Evolutionary conservation across 2,797 vertebrate species (phyloP), one percentile per base, ranked within the genome.

Genomic region (Microhierax caerulescens): DNA sequence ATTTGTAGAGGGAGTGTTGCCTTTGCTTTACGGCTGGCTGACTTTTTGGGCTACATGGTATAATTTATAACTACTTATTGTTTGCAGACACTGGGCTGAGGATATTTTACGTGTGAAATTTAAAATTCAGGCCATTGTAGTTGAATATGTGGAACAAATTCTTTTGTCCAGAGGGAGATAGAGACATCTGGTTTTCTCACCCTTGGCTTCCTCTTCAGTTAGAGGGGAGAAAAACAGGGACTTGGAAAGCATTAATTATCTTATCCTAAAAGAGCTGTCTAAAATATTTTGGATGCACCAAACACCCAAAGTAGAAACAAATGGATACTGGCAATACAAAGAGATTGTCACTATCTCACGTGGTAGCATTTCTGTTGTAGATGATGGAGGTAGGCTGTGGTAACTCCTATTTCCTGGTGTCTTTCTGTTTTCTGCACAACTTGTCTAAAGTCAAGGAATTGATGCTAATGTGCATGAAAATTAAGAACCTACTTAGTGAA

Each of bases 1-100:
- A 93, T 91, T 86, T 93, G 82, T 47, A 63, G 67, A 70, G 81
- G 54, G 59, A 86, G 17, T 15, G 57, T 67, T 95, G 65, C 39
- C 77, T 88, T 91, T 92, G 36, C 63, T 73, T 93, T 65, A 63
- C 41, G 85, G 54, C 39, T 95, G 85, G 67, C 65, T 94, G 95
- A 48, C 9, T 93, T 95, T 93, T 96, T 93, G 80, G 74, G 77
- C 80, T 76, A 45, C 67, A 34, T 67, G 59, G 54, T 73, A 34
- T 91, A 96, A 88, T 85, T 94, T 80, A 72, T 64, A 95, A 59
- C 48, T 95, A 72, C 64, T 83, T 94, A 76, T 30, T 88, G 50
- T 91, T 96, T 95, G 84, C 79, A 85, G 91, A 63, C 61, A 63
- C 0, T 0, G 4, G 39, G 16, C 22, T 81, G 85, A 84, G 50